Percentiles rank a stretch among this genome's conserved stretches.
These are phyloP conservation scores for Hippolais icterina DNA, from an alignment of 2,113 vertebrate genomes.

Conservation along the genomic window DNA sequence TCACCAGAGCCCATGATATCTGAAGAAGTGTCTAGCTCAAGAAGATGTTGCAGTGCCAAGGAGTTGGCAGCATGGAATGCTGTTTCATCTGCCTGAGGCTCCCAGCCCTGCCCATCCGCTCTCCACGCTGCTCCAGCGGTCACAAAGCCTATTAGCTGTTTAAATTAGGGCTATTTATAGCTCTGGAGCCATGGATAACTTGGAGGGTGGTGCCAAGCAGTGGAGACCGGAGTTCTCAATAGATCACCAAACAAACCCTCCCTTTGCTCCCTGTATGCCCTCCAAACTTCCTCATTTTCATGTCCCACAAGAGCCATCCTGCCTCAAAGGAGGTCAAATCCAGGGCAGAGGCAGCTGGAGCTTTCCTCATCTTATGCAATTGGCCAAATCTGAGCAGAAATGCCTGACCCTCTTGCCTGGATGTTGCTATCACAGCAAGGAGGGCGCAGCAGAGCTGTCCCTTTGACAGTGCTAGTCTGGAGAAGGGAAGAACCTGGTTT, in stretches of 20 bases:
- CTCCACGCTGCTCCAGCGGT: background rate
- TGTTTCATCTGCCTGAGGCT: background rate
- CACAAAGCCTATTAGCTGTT: background rate
- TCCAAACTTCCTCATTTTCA: background rate
- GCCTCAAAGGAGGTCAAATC: background rate
- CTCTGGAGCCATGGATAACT: background rate
- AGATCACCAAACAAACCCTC: background rate
- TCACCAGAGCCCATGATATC: rapidly evolving
- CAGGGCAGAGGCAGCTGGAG: background rate
- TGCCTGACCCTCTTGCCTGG: background rate
- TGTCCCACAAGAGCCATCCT: background rate
- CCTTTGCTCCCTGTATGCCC: background rate
- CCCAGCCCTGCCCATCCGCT: background rate
- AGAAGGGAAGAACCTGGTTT: background rate
- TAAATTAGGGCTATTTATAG: background rate
- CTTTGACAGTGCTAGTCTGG: background rate
- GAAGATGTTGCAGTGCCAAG: background rate
- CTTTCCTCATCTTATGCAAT: background rate
- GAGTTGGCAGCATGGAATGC: background rate
- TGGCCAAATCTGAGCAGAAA: background rate
- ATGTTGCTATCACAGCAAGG: background rate
- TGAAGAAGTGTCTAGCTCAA: background rate
- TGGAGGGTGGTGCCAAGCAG: background rate
- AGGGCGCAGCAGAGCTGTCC: background rate
- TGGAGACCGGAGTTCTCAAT: rapidly evolving